These are phyloP conservation scores for Hemicrepidius hirtus DNA, from an alignment of 2,888 invertebrate genomes.

Conservation along the genomic window DNA sequence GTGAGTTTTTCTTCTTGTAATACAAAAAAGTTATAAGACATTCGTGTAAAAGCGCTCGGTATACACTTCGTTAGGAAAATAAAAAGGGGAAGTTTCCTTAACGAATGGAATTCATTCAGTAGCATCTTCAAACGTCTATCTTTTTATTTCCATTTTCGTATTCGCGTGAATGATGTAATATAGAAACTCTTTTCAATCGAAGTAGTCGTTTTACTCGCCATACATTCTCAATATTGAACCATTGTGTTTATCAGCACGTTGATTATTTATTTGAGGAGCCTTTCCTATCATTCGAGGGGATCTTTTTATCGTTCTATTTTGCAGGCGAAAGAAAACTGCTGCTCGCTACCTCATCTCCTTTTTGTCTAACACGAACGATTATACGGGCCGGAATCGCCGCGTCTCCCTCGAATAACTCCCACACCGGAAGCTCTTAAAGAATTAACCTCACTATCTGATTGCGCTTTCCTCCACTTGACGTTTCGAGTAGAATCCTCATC, in stretches of 20 bases:
- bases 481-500: constrained; percentile 43
- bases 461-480: constrained; percentile 47
- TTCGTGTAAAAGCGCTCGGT: constrained; percentile 35
- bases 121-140: constrained; percentile 38
- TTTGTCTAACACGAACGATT: constrained; percentile 44
- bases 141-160: constrained; percentile 47
- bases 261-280: constrained; percentile 56
- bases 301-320: constrained; percentile 52
- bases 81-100: constrained; percentile 34
- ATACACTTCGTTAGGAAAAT: constrained; percentile 39
- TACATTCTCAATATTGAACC: constrained; percentile 49
- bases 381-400: constrained; percentile 11
- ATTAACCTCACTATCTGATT: constrained; percentile 55
- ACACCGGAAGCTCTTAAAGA: constrained; percentile 54
- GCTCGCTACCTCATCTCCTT: constrained; percentile 32
- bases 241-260: constrained; percentile 55
- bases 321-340: constrained; percentile 45
- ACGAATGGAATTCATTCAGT: constrained; percentile 44
- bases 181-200: constrained; percentile 49
- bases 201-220: constrained; percentile 48
- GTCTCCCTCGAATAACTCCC: constrained; percentile 38
- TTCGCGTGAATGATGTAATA: constrained; percentile 47
- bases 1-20: no score
- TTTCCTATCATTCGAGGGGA: constrained; percentile 51
- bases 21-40: constrained; percentile 30